phyloP scores from a whole-genome alignment of 2,888 invertebrate genomes.

The Aphelenchoides bicaudatus region DNA sequence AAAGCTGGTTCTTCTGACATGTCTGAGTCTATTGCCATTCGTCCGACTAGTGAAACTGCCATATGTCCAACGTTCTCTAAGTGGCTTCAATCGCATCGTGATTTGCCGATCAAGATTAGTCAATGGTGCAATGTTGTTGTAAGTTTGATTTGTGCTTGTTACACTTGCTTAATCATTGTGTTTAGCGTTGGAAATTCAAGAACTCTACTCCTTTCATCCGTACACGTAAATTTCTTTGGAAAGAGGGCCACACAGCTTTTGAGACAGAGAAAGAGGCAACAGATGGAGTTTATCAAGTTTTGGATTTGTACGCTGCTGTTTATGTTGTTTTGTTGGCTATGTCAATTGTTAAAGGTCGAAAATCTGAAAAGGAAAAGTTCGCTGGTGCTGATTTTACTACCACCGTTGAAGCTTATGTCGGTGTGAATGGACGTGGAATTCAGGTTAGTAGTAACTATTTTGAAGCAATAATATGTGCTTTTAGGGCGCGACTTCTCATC shows the following conservation, averaged over 20 bases:
- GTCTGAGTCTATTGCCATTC: constrained; percentile 92
- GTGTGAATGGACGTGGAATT: constrained; percentile 58
- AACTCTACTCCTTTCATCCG: constrained; percentile 97
- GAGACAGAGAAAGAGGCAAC: constrained; percentile 78
- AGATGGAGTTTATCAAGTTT: constrained; percentile 73
- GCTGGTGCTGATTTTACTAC: constrained; percentile 95
- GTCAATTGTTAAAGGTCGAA: constrained; percentile 85
- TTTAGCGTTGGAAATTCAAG: constrained; percentile 97
- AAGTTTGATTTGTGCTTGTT: constrained; percentile 46
- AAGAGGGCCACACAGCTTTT: constrained; percentile 96
- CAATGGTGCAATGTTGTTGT: constrained; percentile 99
- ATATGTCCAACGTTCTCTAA: constrained; percentile 99
- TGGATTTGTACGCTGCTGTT: constrained; percentile 81
- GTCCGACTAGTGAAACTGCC: constrained; percentile 97
- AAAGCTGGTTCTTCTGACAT: constrained; percentile 89
- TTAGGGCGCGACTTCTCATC: constrained; percentile 91
- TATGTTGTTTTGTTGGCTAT: constrained; percentile 87
- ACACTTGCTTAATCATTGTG: constrained; percentile 21
- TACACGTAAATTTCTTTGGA: constrained; percentile 98
- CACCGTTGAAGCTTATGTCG: constrained; percentile 88
- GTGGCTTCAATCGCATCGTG: constrained; percentile 95
- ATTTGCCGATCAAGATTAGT: constrained; percentile 89
- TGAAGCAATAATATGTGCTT: constrained; percentile 21
- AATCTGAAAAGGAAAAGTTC: constrained; percentile 98
- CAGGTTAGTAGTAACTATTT: constrained; percentile 40